Base-by-base conservation (phyloP, 2,888 invertebrate genomes). In the Agonopterix alstromeriana region DNA sequence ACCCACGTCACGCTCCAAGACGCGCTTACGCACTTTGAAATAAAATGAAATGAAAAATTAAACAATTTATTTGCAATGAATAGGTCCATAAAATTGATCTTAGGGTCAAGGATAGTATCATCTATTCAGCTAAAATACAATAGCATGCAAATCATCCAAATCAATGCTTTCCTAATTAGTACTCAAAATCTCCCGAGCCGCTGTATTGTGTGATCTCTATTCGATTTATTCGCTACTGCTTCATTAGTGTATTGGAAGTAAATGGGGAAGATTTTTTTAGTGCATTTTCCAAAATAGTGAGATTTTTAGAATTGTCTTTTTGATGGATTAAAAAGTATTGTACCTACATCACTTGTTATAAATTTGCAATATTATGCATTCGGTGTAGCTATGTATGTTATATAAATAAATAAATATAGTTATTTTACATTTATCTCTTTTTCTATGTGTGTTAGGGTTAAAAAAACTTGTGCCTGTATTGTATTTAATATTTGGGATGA, bases 401-500 rank as follows among this genome's bases (percentile, higher is more conserved):
- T 17, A 47, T 49, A 53, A 8, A 48, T 48, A 48, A 43, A 27
- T 27, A 27, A 46, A 48, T 55, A 50, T 55, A 44, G 43, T 38
- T 27, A 7, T 38, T 50, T 54, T 53, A 53, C 51, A 66, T 52
- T 58, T 64, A 58, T 60, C 57, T 59, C 61, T 58, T 58, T 59
- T 60, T 61, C 58, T 65, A 61, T 74, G 10, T 74, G 10, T 42
- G 66, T 74, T 74, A 73, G 72, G 59, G 52, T 65, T 55, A 61
- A 67, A 58, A 27, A 27, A 64, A 67, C 60, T 66, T 63, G 76
- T 76, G 76, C 76, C 76, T 76, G 67, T 68, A 68, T 61, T 53
- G 44, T 67, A 60, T 27, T 5, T 27, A 7, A 27, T 27, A 27
- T 7, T 27, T 27, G 7, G 27, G 27, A 5, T 1, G 27, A 5